Evolutionary conservation across 2,888 invertebrate species (phyloP), one percentile per base, ranked within the genome.

Genomic region (Rambutsinella grinnellia): DNA sequence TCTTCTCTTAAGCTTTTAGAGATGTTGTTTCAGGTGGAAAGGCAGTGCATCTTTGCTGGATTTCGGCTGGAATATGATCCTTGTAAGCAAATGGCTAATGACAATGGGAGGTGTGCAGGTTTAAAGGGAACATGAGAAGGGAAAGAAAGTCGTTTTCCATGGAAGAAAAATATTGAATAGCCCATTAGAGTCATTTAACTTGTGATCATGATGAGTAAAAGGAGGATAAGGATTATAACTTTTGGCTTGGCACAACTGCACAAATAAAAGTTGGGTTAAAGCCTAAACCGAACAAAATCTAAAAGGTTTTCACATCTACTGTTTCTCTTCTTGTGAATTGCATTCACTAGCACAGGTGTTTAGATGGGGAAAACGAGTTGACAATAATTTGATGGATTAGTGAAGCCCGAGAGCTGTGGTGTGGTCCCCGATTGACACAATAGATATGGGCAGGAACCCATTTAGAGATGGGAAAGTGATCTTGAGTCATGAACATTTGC

Each of bases 381-480:
- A 66, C 66, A 66, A 54, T 66, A 54, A 66, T 66, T 66, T 66
- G 66, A 66, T 66, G 66, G 66, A 66, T 66, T 66, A 66, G 28
- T 21, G 24, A 23, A n/a, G n/a, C n/a, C n/a, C 15, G 17, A 8
- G 49, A 19, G 19, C 58, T 13, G 57, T 67, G 57, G 68, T 68
- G 68, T 68, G 68, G 68, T 68, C 68, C 21, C 5, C 54, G 61
- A 61, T 36, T 49, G 51, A 28, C 36, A 68, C 68, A 68, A 68
- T 58, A 27, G 51, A 63, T 63, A 28, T 47, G 36, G 44, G 54
- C 57, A 69, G 36, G 44, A 13, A 10, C 13, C 13, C 8, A 44
- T n/a, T 10, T 44, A 44, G 13, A 8, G 60, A 69, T 69, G 68
- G 68, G 68, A 69, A 69, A 69, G 68, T 69, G 68, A 51, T 60